Evolutionary conservation across 1,140 invertebrate genomes (phyloP).

Genomic region (Papilio polytes): DNA sequence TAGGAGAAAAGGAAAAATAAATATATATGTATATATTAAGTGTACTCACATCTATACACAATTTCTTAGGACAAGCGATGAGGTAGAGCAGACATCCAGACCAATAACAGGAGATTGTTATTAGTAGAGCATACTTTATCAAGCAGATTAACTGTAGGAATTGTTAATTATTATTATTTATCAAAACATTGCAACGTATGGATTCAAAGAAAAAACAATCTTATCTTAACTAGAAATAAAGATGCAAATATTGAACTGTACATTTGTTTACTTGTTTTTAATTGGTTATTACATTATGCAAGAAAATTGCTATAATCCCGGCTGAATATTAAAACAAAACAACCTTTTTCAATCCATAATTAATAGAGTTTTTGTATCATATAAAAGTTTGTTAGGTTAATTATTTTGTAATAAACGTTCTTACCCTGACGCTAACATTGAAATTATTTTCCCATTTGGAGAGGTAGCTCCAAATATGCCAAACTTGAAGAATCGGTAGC

Average conservation of each 20-base stretch:
- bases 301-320: neutral
- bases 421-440: slow-evolving; percentile 63
- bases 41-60: slow-evolving; percentile 63
- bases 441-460: slow-evolving; percentile 67
- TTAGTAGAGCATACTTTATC: slow-evolving; percentile 60
- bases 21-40: neutral
- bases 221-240: neutral
- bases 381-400: neutral
- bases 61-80: slow-evolving; percentile 66
- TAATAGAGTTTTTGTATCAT: no score
- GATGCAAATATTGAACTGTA: neutral
- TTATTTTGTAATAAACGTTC: slow-evolving; percentile 11
- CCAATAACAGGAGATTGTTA: slow-evolving; percentile 71
- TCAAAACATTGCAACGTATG: neutral
- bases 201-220: neutral
- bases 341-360: neutral
- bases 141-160: slow-evolving; percentile 63
- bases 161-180: slow-evolving; percentile 6
- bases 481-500: slow-evolving; percentile 68
- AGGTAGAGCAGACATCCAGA: slow-evolving; percentile 69
- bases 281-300: neutral
- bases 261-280: neutral
- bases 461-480: slow-evolving; percentile 75
- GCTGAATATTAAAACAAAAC: neutral
- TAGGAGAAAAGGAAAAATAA: neutral